Base-by-base conservation (phyloP, 2,888 invertebrate species). In the Andrena trimmerana region DNA sequence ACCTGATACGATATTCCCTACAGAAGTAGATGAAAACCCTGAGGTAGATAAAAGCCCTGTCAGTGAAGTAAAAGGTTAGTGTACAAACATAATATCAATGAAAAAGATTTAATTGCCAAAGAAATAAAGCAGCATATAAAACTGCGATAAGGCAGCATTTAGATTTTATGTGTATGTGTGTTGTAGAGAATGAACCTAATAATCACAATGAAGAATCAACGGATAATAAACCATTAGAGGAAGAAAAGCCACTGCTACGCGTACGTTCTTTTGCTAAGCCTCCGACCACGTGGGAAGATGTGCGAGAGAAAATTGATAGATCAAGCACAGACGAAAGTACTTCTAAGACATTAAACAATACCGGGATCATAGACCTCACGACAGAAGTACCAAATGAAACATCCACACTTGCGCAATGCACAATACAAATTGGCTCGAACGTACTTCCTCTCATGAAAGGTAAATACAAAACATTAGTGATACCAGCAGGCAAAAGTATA, bases 251-350 rank as follows among this genome's bases (percentile, higher is more conserved):
- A 67, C 16, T 88, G 4, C 65, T 92, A 63, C 89, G 92, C 74
- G 88, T 93, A 31, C 85, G 92, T 48, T 90, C 92, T 10, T 93
- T 93, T 78, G 93, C 93, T 2, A 93, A 92, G 76, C 90, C 90
- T 29, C 91, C 92, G 0, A 88, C 84, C 1, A 91, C 90, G 0
- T 93, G 92, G 92, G 78, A 90, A 24, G 91, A 90, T 63, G 85
- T 70, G 68, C 88, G 85, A 63, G 88, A 88, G 36, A 82, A 76
- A 36, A 10, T 10, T 5, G 60, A 70, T 5, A 70, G 68, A 20
- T 29, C 31, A 1, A 20, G 33, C 10, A 2, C 8, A 62, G 27
- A 27, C 27, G 63, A 59, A 29, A n/a, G 24, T 7, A 16, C n/a
- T 62, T 5, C 29, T 20, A 54, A 60, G n/a, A 31, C 54, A 31